Percentiles rank a stretch among this genome's conserved stretches.
Evolutionary conservation across 2,797 vertebrate genomes (phyloP).

Genomic region (Phrynocephalus vlangalii): DNA sequence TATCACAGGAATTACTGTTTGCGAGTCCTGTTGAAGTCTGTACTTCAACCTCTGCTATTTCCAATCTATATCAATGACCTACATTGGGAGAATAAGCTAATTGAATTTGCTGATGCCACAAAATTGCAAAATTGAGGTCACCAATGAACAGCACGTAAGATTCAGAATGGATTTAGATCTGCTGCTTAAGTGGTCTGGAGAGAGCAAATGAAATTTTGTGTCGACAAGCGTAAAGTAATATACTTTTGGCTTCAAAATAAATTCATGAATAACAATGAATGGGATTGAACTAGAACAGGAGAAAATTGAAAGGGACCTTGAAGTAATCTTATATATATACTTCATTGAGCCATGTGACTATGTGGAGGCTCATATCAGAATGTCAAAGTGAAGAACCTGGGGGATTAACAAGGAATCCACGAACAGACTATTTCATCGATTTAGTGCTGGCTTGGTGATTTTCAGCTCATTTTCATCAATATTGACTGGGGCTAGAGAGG

Average conservation of each 20-base stretch:
- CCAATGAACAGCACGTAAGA: constrained; percentile 57
- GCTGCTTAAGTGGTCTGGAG: constrained; percentile 43
- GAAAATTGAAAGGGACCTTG: constrained; percentile 60
- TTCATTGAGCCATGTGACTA: constrained; percentile 2
- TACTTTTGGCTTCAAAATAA: constrained; percentile 50
- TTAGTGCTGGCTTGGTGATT: neutral
- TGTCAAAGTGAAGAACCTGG: constrained; percentile 37
- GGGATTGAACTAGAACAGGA: constrained; percentile 38
- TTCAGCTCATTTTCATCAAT: neutral
- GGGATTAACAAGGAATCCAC: constrained; percentile 17
- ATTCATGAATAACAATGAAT: constrained; percentile 51
- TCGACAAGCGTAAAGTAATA: constrained; percentile 48
- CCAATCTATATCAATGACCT: constrained; percentile 30
- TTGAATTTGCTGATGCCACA: constrained; percentile 65
- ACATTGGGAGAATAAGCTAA: constrained; percentile 53
- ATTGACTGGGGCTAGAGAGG: neutral
- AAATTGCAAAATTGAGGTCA: constrained; percentile 65
- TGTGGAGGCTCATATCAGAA: neutral
- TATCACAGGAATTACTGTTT: constrained; percentile 18
- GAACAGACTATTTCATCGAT: neutral
- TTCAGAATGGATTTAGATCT: constrained; percentile 54
- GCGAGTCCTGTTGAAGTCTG: constrained; percentile 13
- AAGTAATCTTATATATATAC: constrained; percentile 46
- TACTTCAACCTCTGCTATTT: constrained; percentile 42
- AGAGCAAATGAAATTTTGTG: constrained; percentile 48